A percentile compares a stretch with the other conserved stretches of the same genome.
Evolutionary conservation across 2,888 invertebrate genomes (phyloP).

Genomic region (Gymnosoma rotundatum): DNA sequence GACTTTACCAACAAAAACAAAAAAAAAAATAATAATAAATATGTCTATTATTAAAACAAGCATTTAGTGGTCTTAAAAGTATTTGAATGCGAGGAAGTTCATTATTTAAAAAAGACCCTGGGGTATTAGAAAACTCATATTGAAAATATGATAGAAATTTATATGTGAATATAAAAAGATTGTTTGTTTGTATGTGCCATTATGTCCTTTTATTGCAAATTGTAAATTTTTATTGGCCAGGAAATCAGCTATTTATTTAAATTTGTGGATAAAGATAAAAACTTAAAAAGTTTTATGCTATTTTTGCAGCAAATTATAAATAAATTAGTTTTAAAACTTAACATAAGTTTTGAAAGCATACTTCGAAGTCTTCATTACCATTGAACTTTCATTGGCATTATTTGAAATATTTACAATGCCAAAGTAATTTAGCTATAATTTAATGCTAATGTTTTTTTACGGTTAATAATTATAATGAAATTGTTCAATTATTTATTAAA

Average conservation of each 20-base stretch:
- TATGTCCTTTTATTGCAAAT: constrained; percentile 35
- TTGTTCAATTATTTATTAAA: too few species aligned
- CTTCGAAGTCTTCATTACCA: too few species aligned
- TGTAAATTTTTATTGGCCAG: constrained; percentile 56
- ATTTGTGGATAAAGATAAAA: constrained; percentile 27
- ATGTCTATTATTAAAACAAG: constrained; percentile 21
- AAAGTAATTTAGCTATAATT: too few species aligned
- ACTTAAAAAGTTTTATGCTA: neutral
- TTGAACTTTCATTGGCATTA: too few species aligned
- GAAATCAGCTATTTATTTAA: constrained; percentile 39
- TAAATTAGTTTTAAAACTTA: neutral
- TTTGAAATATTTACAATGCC: too few species aligned
- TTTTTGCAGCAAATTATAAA: neutral
- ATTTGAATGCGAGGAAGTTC: constrained; percentile 43
- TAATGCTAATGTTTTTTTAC: too few species aligned
- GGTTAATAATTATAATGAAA: too few species aligned
- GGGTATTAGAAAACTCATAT: constrained; percentile 51
- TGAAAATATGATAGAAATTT: constrained; percentile 55
- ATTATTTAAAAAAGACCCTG: constrained; percentile 59
- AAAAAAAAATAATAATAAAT: neutral
- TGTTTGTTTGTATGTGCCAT: neutral
- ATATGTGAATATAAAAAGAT: constrained; percentile 22
- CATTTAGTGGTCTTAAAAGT: constrained; percentile 45
- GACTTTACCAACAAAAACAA: constrained; percentile 20
- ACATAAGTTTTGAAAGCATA: too few species aligned